phyloP scores from a whole-genome alignment of 2,797 vertebrate species.

The Jordanella pulchra region DNA sequence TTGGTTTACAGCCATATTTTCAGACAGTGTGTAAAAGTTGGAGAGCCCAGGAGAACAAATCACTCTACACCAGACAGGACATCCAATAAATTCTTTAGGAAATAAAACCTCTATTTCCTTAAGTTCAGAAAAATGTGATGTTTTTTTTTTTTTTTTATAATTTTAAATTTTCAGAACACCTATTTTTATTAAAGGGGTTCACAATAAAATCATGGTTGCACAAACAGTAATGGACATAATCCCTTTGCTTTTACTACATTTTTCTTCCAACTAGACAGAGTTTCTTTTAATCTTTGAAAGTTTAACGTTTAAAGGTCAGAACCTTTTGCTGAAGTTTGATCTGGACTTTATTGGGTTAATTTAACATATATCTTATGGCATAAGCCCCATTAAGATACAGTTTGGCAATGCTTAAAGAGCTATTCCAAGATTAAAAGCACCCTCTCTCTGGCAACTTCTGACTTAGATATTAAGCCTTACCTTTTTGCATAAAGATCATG shows the following conservation, averaged over 20 bases:
- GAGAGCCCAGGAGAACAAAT: neutral
- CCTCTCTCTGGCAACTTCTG: neutral
- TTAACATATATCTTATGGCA: neutral
- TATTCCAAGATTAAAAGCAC: neutral
- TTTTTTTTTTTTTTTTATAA: too few species aligned
- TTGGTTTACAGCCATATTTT: too few species aligned
- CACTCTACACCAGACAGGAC: neutral
- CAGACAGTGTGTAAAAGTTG: neutral
- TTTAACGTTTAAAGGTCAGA: neutral
- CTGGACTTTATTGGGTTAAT: neutral
- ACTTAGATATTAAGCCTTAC: neutral
- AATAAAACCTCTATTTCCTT: too few species aligned
- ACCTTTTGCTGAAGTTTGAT: neutral
- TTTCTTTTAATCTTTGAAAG: neutral
- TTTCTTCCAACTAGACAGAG: neutral
- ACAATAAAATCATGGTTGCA: neutral
- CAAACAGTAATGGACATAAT: neutral
- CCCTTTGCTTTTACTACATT: neutral
- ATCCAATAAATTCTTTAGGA: neutral
- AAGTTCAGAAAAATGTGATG: too few species aligned
- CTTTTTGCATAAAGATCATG: neutral
- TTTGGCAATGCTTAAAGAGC: neutral
- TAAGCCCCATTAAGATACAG: neutral
- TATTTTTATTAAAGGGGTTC: neutral
- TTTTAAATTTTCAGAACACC: neutral